phyloP scores from a whole-genome alignment of 2,888 invertebrate species.

The Phalera bucephala region DNA sequence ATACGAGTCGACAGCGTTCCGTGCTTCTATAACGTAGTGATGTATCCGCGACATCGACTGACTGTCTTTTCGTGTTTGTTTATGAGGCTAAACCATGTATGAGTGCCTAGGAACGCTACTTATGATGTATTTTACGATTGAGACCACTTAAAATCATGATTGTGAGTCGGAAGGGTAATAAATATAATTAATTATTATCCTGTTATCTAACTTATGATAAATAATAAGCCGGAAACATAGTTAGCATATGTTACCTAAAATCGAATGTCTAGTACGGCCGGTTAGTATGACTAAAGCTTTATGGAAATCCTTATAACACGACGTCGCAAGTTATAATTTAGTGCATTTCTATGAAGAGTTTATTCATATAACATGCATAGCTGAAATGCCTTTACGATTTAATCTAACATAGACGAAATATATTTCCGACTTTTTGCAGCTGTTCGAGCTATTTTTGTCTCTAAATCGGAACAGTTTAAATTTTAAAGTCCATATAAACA shows the following conservation, averaged over 20 bases:
- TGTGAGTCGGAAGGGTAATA: conserved; percentile 78
- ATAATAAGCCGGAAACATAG: conserved; percentile 31
- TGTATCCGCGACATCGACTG: conserved; percentile 55
- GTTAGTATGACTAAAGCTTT: background rate
- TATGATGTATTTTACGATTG: conserved; percentile 75
- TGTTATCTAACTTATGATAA: conserved; percentile 59
- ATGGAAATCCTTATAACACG: background rate
- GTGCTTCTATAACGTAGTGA: conserved; percentile 44
- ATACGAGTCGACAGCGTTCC: conserved; percentile 35
- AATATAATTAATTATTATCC: conserved; percentile 61
- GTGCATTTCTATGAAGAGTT: conserved; percentile 12
- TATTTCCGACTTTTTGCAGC: conserved; percentile 37
- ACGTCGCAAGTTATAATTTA: conserved; percentile 4
- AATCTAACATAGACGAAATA: conserved; percentile 19
- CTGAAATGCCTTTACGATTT: background rate
- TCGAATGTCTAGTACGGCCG: background rate
- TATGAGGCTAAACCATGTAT: conserved; percentile 67
- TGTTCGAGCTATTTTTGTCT: conserved; percentile 71
- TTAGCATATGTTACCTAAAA: conserved; percentile 15
- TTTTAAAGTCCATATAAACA: conserved; percentile 61
- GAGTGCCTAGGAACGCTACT: conserved; percentile 80
- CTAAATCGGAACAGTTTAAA: conserved; percentile 60
- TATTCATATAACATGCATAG: conserved; percentile 1
- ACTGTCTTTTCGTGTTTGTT: conserved; percentile 50
- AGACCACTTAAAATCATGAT: conserved; percentile 77